These are phyloP conservation scores for Dendrolimus houi DNA, from an alignment of 2,888 invertebrate species.

Conservation along the genomic window DNA sequence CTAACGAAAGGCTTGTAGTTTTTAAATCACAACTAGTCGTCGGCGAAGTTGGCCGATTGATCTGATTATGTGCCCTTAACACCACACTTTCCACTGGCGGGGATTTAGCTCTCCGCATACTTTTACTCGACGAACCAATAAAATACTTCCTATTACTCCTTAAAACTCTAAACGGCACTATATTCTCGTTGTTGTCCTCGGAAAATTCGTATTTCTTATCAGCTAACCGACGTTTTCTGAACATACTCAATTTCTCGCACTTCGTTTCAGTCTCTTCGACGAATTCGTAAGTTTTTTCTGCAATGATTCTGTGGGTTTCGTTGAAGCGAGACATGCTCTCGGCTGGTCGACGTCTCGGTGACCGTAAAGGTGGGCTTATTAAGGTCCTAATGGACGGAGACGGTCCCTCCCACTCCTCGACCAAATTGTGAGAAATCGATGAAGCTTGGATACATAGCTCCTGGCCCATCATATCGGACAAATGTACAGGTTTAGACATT, in stretches of 20 bases:
- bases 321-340: conserved; percentile 72
- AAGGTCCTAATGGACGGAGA: conserved; percentile 65
- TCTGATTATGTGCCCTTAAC: conserved; percentile 63
- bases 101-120: conserved; percentile 50
- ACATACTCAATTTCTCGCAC: conserved; percentile 90
- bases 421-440: conserved; percentile 60
- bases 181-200: conserved; percentile 83
- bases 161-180: conserved; percentile 79
- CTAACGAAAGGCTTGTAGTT: conserved; percentile 34
- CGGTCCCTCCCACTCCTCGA: conserved; percentile 72
- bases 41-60: conserved; percentile 50
- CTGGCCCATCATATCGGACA: conserved; percentile 65
- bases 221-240: conserved; percentile 88
- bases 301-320: conserved; percentile 72
- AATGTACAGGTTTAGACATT: conserved; percentile 55
- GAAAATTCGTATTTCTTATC: conserved; percentile 96
- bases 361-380: conserved; percentile 65
- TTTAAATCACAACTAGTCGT: conserved; percentile 41
- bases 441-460: conserved; percentile 66
- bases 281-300: conserved; percentile 89
- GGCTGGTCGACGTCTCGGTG: conserved; percentile 61
- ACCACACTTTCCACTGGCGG: conserved; percentile 63
- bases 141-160: conserved; percentile 72
- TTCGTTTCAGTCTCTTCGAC: conserved; percentile 88
- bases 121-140: conserved; percentile 54